phyloP scores from a whole-genome alignment of 2,888 invertebrate species.

The Leptopilina myrica region DNA sequence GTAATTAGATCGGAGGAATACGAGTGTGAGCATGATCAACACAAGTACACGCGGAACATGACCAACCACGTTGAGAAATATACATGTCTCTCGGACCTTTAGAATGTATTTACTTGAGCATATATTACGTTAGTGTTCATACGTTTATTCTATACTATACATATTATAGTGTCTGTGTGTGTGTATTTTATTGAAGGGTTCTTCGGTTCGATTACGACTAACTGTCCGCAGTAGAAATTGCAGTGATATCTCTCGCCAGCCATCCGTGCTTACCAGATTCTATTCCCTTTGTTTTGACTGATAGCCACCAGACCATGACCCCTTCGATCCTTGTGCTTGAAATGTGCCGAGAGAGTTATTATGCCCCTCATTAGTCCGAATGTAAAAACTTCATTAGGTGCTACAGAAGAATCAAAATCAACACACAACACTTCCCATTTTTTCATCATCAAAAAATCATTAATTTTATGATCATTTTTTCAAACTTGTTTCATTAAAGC shows the following conservation, averaged over 20 bases:
- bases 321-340: conserved; percentile 36
- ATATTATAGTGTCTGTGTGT: neutral
- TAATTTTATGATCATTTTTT: too few relatives aligned
- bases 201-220: conserved; percentile 4
- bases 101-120: neutral
- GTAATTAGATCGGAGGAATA: conserved; percentile 58
- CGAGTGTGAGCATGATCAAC: conserved; percentile 52
- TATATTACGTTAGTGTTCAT: neutral
- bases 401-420: neutral
- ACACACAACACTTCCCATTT: too few relatives aligned
- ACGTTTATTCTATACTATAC: too few relatives aligned
- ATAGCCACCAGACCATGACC: conserved; percentile 63
- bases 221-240: conserved; percentile 10
- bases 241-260: conserved; percentile 12
- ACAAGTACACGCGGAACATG: conserved; percentile 47
- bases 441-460: too few relatives aligned
- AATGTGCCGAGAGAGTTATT: conserved; percentile 7
- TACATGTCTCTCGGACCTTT: conserved; percentile 5
- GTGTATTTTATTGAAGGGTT: conserved; percentile 10
- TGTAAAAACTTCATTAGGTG: conserved; percentile 23
- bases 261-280: conserved; percentile 39
- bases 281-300: conserved; percentile 63
- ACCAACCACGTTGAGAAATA: conserved; percentile 43
- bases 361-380: conserved; percentile 2
- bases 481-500: too few relatives aligned